Evolutionary conservation across 2,888 invertebrate genomes (phyloP).

Genomic region (Neuroscelio doddi): DNA sequence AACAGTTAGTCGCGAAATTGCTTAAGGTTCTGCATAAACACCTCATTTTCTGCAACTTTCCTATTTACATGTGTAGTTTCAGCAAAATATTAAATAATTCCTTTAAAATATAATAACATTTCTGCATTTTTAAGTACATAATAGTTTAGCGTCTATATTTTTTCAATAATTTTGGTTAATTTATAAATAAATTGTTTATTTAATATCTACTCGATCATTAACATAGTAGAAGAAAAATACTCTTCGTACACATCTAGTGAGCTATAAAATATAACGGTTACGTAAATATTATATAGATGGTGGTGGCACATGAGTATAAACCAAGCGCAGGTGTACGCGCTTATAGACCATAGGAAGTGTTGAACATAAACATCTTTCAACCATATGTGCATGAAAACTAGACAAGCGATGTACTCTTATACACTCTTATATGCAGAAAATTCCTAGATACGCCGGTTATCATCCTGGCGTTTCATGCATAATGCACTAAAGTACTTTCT

Average conservation of each 20-base stretch:
- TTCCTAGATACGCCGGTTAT: constrained; percentile 55
- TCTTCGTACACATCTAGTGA: constrained; percentile 24
- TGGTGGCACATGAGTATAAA: constrained; percentile 52
- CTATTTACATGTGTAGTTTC: too few species aligned
- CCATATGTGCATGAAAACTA: constrained; percentile 45
- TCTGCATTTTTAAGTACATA: too few species aligned
- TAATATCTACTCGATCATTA: constrained; percentile 20
- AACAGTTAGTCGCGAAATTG: too few species aligned
- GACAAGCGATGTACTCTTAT: constrained; percentile 47
- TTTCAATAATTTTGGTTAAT: too few species aligned
- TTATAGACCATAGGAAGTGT: constrained; percentile 52
- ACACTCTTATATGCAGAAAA: constrained; percentile 40
- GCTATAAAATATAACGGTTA: constrained; percentile 29
- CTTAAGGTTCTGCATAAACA: too few species aligned
- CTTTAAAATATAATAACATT: too few species aligned
- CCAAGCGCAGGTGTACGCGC: constrained; percentile 55
- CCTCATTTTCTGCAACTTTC: too few species aligned
- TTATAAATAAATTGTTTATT: too few species aligned
- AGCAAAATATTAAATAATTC: too few species aligned
- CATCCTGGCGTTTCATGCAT: constrained; percentile 65
- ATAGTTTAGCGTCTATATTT: too few species aligned
- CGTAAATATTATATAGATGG: constrained; percentile 49
- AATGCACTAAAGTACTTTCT: constrained; percentile 57
- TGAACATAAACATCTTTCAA: constrained; percentile 56
- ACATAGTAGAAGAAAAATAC: constrained; percentile 11